Conservation (phyloP, 53 echinoderm and acorn worm genomes). For the Arbacia lixula region DNA sequence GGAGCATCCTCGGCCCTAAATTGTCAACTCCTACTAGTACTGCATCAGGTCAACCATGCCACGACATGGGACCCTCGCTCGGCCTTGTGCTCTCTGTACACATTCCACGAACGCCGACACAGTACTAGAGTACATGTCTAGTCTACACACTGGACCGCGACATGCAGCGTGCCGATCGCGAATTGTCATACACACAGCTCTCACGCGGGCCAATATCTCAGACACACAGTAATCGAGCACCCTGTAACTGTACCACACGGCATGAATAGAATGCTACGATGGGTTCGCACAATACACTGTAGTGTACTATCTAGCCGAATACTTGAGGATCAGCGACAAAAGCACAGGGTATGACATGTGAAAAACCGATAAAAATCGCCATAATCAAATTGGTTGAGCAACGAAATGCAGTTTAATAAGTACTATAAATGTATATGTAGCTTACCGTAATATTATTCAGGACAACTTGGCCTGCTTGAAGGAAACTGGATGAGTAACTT, state of each 20-base stretch:
- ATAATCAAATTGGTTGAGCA: conserved; percentile 1
- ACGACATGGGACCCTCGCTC: too few relatives aligned
- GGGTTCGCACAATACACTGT: conserved; percentile 27
- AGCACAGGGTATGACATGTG: not conserved
- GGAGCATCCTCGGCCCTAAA: too few relatives aligned
- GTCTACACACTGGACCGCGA: too few relatives aligned
- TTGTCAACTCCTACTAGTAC: too few relatives aligned
- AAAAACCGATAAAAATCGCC: not conserved
- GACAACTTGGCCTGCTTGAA: not conserved
- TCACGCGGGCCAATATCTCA: too few relatives aligned
- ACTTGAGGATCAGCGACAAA: not conserved
- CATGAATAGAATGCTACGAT: conserved; percentile 50
- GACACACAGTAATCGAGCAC: too few relatives aligned
- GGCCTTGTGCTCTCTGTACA: too few relatives aligned
- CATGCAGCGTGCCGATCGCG: too few relatives aligned
- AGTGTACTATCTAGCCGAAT: conserved; percentile 35
- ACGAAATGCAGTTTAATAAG: not conserved
- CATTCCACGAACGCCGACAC: too few relatives aligned
- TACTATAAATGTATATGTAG: conserved; percentile 2
- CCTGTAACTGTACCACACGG: not conserved
- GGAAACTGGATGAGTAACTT: conserved; percentile 28
- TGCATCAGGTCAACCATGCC: too few relatives aligned
- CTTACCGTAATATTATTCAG: not conserved
- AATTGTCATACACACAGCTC: too few relatives aligned
- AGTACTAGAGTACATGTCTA: too few relatives aligned